Evolutionary conservation across 2,888 invertebrate genomes (phyloP), one percentile per base, ranked within the genome.

Genomic region (Netelia inedita): DNA sequence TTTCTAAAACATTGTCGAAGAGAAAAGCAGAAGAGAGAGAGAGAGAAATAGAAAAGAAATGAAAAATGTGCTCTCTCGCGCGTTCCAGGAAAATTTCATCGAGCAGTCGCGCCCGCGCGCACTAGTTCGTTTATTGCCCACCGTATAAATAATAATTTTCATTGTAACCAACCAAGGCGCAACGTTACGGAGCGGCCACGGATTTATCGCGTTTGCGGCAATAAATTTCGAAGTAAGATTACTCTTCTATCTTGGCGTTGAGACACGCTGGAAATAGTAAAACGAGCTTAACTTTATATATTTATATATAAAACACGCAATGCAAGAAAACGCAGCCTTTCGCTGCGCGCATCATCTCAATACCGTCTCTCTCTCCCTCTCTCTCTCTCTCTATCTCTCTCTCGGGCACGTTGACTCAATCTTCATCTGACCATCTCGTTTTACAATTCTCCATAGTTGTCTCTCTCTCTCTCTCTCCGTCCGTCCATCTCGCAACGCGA

Each of bases 171-270:
- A 79, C 75, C 75, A 72, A 73, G 28, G 61, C 50, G 19, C 61
- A 63, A 72, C 10, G 10, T 63, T 61, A 61, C 82, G 14, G 57
- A 61, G 66, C 14, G 41, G 3, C 41, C 35, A 43, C 59, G 65
- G 72, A 76, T 80, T 84, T 78, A 84, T 84, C 35, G 55, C 72
- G 72, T 35, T 57, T 55, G 23, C 35, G 46, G 72, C 66, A 68
- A 81, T 84, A 84, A 84, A 84, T 84, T 66, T 73, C 80, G 35
- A 68, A 55, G 68, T 61, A 84, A 68, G 72, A 84, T 84, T 72
- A 46, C 72, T 46, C 80, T 83, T 75, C 75, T 71, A 79, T 63
- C 50, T 28, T 57, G 41, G 21, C 68, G 75, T 59, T 65, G 65
- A 65, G 2, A 57, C 35, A 59, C 75, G 16, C 10, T 61, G 9